phyloP scores from a whole-genome alignment of 2,797 vertebrate genomes.

The Malurus splendens region DNA sequence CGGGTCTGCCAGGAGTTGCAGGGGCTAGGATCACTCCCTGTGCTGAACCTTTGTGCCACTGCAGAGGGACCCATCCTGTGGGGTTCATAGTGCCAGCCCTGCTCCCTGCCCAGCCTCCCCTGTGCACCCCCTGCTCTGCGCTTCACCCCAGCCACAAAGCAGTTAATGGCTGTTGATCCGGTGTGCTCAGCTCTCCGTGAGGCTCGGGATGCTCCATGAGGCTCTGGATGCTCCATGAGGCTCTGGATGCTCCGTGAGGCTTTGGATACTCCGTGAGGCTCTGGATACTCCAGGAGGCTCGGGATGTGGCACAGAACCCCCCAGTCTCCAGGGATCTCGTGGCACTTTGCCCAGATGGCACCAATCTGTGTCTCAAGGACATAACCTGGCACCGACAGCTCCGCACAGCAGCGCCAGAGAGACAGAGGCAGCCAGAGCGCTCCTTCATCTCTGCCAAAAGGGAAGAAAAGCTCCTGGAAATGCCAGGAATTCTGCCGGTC shows the following conservation, averaged over 20 bases:
- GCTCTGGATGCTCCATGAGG: neutral
- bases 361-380: conserved; percentile 12
- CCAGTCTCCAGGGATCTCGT: neutral
- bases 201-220: neutral
- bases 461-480: neutral
- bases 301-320: neutral
- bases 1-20: neutral
- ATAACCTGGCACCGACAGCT: neutral
- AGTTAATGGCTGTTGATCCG: neutral
- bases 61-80: accelerated
- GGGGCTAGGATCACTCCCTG: neutral
- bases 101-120: neutral
- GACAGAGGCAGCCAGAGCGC: neutral
- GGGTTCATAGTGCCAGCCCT: neutral
- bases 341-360: conserved; percentile 39
- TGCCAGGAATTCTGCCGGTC: neutral
- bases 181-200: neutral
- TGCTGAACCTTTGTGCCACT: neutral
- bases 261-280: neutral
- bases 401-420: neutral
- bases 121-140: neutral
- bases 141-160: neutral
- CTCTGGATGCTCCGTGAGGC: neutral
- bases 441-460: neutral
- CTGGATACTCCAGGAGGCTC: neutral